Evolutionary conservation across 1,140 invertebrate genomes (phyloP).

Genomic region (roundworm (Caenorhabditis elegans)): DNA sequence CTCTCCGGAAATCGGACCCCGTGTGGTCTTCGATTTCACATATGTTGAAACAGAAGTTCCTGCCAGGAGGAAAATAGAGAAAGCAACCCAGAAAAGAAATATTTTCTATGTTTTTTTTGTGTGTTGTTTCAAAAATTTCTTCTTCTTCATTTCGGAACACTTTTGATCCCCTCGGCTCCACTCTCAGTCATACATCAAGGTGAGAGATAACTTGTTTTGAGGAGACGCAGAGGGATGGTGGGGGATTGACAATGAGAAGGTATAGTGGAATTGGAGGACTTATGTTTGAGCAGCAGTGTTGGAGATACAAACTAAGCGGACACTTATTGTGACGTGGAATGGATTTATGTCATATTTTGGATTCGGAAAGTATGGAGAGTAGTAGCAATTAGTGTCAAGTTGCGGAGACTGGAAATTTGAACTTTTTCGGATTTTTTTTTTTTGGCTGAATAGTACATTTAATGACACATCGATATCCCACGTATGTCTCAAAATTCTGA

Average conservation of each 20-base stretch:
- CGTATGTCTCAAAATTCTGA: too few species aligned
- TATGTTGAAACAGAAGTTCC: not conserved
- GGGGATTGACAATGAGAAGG: constrained; percentile 1
- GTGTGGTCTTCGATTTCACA: constrained; percentile 2
- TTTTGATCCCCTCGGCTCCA: too few species aligned
- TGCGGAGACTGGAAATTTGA: too few species aligned
- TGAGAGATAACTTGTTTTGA: too few species aligned
- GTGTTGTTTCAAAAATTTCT: not conserved
- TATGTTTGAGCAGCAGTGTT: constrained; percentile 4
- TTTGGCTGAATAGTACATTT: too few species aligned
- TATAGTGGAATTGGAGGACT: not conserved
- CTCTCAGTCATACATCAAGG: not conserved
- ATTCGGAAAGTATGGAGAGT: too few species aligned
- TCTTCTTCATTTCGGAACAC: not conserved
- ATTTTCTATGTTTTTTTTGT: too few species aligned
- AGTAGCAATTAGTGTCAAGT: too few species aligned
- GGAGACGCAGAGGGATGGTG: not conserved
- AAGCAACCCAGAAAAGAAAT: too few species aligned
- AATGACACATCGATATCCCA: too few species aligned
- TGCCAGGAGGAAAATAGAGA: not conserved
- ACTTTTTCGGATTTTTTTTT: too few species aligned
- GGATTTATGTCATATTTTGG: too few species aligned
- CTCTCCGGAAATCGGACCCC: constrained; percentile 13
- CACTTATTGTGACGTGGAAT: constrained; percentile 24
- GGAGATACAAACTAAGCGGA: not conserved